Evolutionary conservation across 2,113 vertebrate genomes (phyloP).

Genomic region (Gambusia holbrooki): DNA sequence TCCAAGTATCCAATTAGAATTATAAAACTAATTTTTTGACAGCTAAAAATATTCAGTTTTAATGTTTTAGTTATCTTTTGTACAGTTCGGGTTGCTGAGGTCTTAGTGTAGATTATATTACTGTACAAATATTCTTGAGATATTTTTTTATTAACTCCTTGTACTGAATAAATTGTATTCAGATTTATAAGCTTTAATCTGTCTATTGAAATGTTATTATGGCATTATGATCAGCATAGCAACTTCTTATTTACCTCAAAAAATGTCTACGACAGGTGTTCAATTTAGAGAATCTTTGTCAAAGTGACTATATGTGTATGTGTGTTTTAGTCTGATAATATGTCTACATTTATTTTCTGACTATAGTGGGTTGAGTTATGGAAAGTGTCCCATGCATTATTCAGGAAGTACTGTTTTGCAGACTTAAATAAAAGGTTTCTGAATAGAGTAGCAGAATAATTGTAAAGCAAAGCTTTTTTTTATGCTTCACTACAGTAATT

Average conservation of each 20-base stretch:
- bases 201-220: neutral
- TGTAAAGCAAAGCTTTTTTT: conserved; percentile 18
- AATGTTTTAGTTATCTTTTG: neutral
- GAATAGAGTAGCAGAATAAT: conserved; percentile 13
- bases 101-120: neutral
- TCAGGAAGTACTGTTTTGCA: conserved; percentile 7
- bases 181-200: neutral
- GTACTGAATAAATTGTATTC: neutral
- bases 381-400: conserved; percentile 8
- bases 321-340: too few species aligned
- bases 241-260: neutral
- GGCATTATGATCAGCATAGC: neutral
- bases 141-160: neutral
- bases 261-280: neutral
- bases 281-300: neutral
- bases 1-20: conserved; percentile 8
- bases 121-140: too few species aligned
- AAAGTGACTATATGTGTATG: too few species aligned
- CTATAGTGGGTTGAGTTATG: neutral
- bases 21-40: neutral
- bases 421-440: conserved; percentile 26
- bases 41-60: neutral
- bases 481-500: neutral
- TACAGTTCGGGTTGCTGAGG: neutral
- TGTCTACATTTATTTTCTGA: neutral